Base-by-base conservation (phyloP, 2,888 invertebrate species). In the Dioctria linearis region DNA sequence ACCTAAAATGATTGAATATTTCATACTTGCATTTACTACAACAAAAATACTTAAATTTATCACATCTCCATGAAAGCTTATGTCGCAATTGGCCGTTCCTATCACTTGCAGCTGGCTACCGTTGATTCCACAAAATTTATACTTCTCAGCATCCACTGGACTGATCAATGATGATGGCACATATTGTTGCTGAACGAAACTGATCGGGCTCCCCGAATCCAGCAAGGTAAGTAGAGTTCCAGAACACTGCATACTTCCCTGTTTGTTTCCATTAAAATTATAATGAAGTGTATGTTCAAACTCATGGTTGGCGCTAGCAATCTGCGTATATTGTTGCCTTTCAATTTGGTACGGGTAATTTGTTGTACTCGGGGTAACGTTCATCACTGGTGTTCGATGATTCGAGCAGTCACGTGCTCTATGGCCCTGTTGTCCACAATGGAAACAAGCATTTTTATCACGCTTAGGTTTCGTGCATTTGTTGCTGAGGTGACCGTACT, bases 71-170 rank as follows among this genome's bases (percentile, higher is more conserved):
- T 82, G 79, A 73, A 79, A 81, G 73, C 51, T 57, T 65, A 82
- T 66, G 54, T 65, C 49, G 59, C 79, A 65, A 51, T 79, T 57
- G 69, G 76, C 67, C 49, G 63, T 71, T 67, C 82, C 80, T 67
- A 79, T 54, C 0, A 81, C 37, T 40, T 73, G 13, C 6, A 82
- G 63, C 13, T 71, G 69, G 51, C 82, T 82, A 40, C 61, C 76
- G 61, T 81, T 82, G 25, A 82, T 71, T 3, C 82, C 83, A 80
- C 79, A 79, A 67, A 81, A 82, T 11, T 80, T 73, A 9, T 67
- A 43, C 40, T 78, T 80, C 11, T 82, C 78, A 11, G 8, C 8
- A 39, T 80, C 61, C 54, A 51, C 59, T 25, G 25, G 25, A 82
- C 43, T 81, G n/a, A n/a, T n/a, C n/a, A n/a, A n/a, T n/a, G n/a